Conservation (phyloP, 2,888 invertebrate genomes). For the Melolontha melolontha region DNA sequence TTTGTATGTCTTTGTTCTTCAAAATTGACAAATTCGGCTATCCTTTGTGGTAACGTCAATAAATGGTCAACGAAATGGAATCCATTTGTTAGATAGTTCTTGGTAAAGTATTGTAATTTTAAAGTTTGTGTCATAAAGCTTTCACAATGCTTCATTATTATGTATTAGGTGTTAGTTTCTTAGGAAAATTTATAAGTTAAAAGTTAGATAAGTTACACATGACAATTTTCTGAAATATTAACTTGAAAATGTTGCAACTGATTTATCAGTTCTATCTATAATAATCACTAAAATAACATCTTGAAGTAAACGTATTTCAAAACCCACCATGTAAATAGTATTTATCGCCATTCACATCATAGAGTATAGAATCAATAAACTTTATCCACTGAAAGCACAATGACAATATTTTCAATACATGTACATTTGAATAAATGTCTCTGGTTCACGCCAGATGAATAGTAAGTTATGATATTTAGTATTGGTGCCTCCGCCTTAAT, state of each 20-base stretch:
- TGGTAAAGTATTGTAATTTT: no score
- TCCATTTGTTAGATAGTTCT: no score
- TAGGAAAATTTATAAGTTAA: no score
- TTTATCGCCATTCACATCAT: constrained; percentile 34
- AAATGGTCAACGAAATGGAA: no score
- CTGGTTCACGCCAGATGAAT: constrained; percentile 31
- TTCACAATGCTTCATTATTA: no score
- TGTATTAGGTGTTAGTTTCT: no score
- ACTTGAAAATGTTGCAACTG: constrained; percentile 21
- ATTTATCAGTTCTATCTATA: constrained; percentile 14
- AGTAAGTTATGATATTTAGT: constrained; percentile 35
- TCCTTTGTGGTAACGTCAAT: no score
- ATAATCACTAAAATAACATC: constrained; percentile 19
- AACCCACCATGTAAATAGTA: constrained; percentile 25
- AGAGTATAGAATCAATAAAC: constrained; percentile 31
- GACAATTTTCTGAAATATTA: constrained; percentile 10
- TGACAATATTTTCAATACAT: constrained; percentile 33
- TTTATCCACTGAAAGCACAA: constrained; percentile 28
- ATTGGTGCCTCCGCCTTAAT: constrained; percentile 21
- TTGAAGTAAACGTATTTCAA: constrained; percentile 28
- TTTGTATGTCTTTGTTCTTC: no score
- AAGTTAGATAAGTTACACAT: no score
- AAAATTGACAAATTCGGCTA: no score
- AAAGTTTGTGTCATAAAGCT: no score
- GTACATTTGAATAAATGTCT: constrained; percentile 34